Conservation (phyloP, 2,888 invertebrate species). For the Tetanocera ferruginea region DNA sequence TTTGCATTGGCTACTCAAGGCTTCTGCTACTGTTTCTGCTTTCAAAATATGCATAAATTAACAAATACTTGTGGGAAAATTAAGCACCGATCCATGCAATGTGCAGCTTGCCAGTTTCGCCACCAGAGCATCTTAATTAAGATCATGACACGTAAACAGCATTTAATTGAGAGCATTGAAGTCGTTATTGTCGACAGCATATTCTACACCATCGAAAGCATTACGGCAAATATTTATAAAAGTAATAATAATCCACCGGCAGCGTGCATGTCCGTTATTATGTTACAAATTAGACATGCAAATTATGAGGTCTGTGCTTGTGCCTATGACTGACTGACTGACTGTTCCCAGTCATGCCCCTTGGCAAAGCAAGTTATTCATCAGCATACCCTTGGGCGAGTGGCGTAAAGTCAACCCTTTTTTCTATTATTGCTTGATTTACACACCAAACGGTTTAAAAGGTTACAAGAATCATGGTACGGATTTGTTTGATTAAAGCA, state of each 20-base stretch:
- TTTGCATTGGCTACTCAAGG: not conserved
- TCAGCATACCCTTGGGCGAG: slow-evolving; percentile 15
- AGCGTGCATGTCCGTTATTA: slow-evolving; percentile 14
- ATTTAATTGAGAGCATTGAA: slow-evolving; percentile 32
- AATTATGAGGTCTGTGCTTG: slow-evolving; percentile 10
- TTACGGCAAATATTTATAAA: slow-evolving; percentile 21
- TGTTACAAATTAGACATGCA: slow-evolving; percentile 34
- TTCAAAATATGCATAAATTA: slow-evolving; percentile 22
- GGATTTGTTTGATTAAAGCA: not conserved
- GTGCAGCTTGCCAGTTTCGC: slow-evolving; percentile 4
- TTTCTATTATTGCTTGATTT: not conserved
- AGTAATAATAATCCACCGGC: slow-evolving; percentile 10
- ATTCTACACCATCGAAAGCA: slow-evolving; percentile 1
- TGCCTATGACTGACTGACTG: no score
- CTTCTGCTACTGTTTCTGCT: not conserved
- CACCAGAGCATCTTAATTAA: slow-evolving; percentile 25
- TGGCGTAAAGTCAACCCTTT: slow-evolving; percentile 29
- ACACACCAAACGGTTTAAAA: not conserved
- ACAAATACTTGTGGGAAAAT: slow-evolving; percentile 18
- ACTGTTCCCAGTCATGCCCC: not conserved
- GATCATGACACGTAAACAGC: slow-evolving; percentile 35
- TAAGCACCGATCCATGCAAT: not conserved
- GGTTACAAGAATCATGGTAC: not conserved
- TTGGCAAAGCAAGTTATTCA: not conserved
- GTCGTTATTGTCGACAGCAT: slow-evolving; percentile 9